phyloP scores from a whole-genome alignment of 2,888 invertebrate genomes.

The Homarus gammarus region DNA sequence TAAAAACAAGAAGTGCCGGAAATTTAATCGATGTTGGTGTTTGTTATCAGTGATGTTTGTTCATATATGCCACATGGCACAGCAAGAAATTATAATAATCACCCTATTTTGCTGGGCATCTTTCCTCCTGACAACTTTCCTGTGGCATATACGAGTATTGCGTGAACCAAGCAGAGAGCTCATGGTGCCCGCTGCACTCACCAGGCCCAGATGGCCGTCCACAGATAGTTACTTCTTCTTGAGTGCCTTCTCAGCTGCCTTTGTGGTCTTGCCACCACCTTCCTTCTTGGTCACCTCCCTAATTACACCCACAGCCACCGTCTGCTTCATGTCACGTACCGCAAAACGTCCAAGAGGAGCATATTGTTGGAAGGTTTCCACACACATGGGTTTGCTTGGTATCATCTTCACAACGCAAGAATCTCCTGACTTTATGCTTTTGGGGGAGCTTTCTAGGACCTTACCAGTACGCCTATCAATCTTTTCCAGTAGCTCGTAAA shows the following conservation, averaged over 20 bases:
- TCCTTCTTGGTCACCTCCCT: conserved; percentile 96
- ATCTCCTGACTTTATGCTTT: conserved; percentile 97
- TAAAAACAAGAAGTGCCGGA: neutral
- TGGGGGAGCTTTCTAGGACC: conserved; percentile 94
- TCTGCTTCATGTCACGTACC: conserved; percentile 99
- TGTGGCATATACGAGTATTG: conserved; percentile 66
- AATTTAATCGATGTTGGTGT: conserved; percentile 35
- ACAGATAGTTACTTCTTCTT: conserved; percentile 84
- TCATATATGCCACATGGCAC: conserved; percentile 46
- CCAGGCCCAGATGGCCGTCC: conserved; percentile 29
- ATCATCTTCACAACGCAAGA: conserved; percentile 96
- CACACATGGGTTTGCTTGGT: conserved; percentile 98
- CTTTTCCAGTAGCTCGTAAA: conserved; percentile 98
- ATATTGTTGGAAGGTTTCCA: conserved; percentile 98
- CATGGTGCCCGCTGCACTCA: conserved; percentile 53
- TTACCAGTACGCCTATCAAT: conserved; percentile 99
- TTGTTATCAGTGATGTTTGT: conserved; percentile 6
- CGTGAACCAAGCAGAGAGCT: conserved; percentile 57
- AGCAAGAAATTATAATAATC: conserved; percentile 45
- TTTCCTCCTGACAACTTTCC: conserved; percentile 70
- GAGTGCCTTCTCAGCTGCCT: conserved; percentile 98
- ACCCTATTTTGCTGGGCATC: conserved; percentile 52
- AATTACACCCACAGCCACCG: conserved; percentile 98
- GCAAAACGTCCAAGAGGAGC: conserved; percentile 98
- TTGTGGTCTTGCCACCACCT: conserved; percentile 94